phyloP scores from a whole-genome alignment of 2,888 invertebrate genomes.

The Parelbella ahira region DNA sequence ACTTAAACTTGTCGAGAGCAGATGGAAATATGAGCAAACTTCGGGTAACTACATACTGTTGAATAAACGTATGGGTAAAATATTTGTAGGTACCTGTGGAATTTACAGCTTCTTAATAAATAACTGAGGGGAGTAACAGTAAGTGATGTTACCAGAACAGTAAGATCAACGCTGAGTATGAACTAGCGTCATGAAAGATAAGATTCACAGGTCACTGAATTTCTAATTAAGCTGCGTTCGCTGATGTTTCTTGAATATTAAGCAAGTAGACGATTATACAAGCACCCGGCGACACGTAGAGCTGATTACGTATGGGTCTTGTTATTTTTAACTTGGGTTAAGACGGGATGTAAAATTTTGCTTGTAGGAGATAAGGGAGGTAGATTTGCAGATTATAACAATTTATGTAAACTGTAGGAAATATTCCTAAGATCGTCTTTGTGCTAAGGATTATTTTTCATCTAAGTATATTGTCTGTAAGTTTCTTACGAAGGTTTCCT shows the following conservation, averaged over 20 bases:
- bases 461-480: too few relatives aligned
- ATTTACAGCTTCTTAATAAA: slow-evolving; percentile 4
- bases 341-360: too few relatives aligned
- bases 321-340: too few relatives aligned
- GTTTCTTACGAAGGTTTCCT: too few relatives aligned
- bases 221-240: slow-evolving; percentile 35
- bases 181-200: not conserved
- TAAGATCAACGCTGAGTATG: too few relatives aligned
- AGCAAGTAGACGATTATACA: slow-evolving; percentile 1
- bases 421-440: too few relatives aligned
- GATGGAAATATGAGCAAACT: slow-evolving; percentile 28
- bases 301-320: slow-evolving; percentile 5
- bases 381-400: too few relatives aligned
- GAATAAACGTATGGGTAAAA: too few relatives aligned
- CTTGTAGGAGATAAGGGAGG: too few relatives aligned
- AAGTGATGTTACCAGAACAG: not conserved
- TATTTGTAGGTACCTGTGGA: slow-evolving; percentile 14
- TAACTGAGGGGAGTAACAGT: not conserved
- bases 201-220: slow-evolving; percentile 27
- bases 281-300: not conserved
- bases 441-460: too few relatives aligned
- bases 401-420: too few relatives aligned
- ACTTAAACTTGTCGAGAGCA: slow-evolving; percentile 26
- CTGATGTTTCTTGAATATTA: slow-evolving; percentile 32
- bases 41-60: slow-evolving; percentile 21